Evolutionary conservation across 2,888 invertebrate genomes (phyloP).

Genomic region (Dorcus parallelipipedus): DNA sequence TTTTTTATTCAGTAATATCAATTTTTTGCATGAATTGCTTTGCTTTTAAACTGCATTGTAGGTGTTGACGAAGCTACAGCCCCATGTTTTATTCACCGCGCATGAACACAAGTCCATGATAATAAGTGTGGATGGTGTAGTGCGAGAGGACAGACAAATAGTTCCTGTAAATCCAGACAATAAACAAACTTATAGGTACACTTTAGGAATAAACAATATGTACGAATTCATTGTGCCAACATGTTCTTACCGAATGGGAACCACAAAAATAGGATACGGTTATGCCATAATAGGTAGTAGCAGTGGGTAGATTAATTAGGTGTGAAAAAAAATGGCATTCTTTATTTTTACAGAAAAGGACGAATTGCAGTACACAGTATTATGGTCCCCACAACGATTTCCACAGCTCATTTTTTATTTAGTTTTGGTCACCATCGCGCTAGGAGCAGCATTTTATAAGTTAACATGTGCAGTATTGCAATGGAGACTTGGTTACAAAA

Average conservation of each 20-base stretch:
- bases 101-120: conserved; percentile 67
- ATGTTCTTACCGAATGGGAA: conserved; percentile 96
- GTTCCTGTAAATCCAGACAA: conserved; percentile 35
- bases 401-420: background rate
- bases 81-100: conserved; percentile 68
- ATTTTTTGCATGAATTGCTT: background rate
- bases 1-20: no score
- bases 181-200: conserved; percentile 47
- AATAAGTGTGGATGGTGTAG: conserved; percentile 44
- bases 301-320: conserved; percentile 28
- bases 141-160: conserved; percentile 39
- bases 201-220: conserved; percentile 49
- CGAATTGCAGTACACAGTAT: conserved; percentile 64
- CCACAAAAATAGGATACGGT: conserved; percentile 79
- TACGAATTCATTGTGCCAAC: conserved; percentile 88
- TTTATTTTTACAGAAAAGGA: conserved; percentile 57
- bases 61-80: conserved; percentile 62
- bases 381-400: conserved; percentile 63
- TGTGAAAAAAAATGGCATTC: background rate
- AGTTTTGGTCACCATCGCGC: background rate
- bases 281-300: conserved; percentile 76
- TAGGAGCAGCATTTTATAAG: background rate
- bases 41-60: conserved; percentile 36
- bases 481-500: no score
- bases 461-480: background rate